phyloP scores from a whole-genome alignment of 1,140 invertebrate species.

The Monomorium pharaonis region DNA sequence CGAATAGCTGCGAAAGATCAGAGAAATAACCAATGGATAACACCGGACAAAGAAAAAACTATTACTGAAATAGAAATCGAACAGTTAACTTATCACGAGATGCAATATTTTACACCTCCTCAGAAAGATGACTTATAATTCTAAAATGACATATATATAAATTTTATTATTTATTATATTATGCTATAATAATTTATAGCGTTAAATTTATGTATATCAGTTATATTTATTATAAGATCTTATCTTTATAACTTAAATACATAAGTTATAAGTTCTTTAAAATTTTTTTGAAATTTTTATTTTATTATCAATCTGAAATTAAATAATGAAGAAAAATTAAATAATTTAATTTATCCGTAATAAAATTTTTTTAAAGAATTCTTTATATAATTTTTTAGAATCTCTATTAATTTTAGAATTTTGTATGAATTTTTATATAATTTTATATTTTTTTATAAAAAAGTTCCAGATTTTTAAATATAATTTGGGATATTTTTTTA shows the following conservation, averaged over 20 bases:
- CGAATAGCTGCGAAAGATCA: background rate
- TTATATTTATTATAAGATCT: background rate
- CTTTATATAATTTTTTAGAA: no score
- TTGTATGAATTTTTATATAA: no score
- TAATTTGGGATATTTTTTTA: no score
- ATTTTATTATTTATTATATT: background rate
- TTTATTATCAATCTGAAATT: background rate
- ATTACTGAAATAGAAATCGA: constrained; percentile 23
- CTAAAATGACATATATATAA: background rate
- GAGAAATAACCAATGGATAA: constrained; percentile 4
- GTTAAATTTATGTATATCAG: background rate
- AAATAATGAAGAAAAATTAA: no score
- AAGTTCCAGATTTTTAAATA: no score
- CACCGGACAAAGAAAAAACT: background rate
- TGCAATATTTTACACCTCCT: constrained; percentile 2
- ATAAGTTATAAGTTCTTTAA: background rate
- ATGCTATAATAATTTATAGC: no score
- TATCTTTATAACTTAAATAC: background rate
- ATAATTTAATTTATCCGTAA: no score
- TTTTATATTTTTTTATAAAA: no score
- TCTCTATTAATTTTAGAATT: no score
- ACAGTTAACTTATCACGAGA: background rate
- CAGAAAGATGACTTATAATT: background rate
- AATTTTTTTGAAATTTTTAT: background rate
- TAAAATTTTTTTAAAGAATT: no score